Percentiles rank a stretch among this genome's conserved stretches.
phyloP scores from a whole-genome alignment of 2,113 vertebrate species.

The Myotis yumanensis region DNA sequence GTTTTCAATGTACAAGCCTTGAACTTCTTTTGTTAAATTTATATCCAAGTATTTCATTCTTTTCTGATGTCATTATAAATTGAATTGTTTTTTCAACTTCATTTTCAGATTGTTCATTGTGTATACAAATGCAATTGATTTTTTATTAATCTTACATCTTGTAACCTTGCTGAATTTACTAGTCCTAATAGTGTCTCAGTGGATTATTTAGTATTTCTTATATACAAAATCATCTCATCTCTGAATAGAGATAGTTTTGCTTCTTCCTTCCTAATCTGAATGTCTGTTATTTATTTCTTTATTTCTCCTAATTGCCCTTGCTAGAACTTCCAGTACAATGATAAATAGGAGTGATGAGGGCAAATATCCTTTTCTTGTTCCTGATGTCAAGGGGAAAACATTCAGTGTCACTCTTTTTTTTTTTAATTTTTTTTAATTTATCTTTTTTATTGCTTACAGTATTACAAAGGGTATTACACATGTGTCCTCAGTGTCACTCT shows the following conservation, averaged over 20 bases:
- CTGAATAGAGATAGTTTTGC: neutral
- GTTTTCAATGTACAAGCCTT: neutral
- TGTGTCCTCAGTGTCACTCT: neutral
- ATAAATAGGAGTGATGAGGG: neutral
- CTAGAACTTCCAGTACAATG: neutral
- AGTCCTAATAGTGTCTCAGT: neutral
- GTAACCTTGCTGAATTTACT: neutral
- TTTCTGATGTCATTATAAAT: neutral
- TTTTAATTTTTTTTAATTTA: too few relatives aligned
- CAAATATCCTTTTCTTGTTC: neutral
- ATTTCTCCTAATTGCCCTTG: neutral
- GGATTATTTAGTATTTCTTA: neutral
- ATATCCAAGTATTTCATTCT: neutral
- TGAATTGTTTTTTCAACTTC: neutral
- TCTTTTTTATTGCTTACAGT: too few relatives aligned
- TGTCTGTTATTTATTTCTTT: neutral
- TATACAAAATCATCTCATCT: neutral
- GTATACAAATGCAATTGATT: neutral
- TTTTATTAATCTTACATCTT: neutral
- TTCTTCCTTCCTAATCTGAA: neutral
- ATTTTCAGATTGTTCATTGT: neutral
- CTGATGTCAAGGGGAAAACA: neutral
- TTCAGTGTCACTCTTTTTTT: neutral
- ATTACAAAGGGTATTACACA: too few relatives aligned
- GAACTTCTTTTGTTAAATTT: neutral